Conservation (phyloP, 2,113 vertebrate genomes). For the Platysteira castanea region DNA sequence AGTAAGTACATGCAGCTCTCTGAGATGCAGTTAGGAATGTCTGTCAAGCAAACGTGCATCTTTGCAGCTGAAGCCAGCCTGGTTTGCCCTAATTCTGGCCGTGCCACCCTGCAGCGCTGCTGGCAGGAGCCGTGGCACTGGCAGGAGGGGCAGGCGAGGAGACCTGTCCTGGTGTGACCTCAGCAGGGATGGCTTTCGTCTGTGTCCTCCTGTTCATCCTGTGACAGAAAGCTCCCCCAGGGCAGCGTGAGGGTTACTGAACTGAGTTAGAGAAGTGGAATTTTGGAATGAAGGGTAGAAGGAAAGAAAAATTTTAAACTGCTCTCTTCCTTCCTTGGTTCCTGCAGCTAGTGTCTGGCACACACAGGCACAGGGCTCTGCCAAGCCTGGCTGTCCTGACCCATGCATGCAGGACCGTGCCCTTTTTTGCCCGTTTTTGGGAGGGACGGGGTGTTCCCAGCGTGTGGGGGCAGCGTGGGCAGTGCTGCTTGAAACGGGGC, state of each 20-base stretch:
- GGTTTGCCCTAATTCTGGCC: fast-evolving
- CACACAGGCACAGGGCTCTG: neutral
- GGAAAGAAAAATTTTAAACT: neutral
- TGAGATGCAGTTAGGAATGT: neutral
- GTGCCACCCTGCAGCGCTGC: neutral
- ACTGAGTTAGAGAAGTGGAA: neutral
- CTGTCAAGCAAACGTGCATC: neutral
- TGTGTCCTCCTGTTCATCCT: neutral
- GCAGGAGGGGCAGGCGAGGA: neutral
- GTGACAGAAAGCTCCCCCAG: neutral
- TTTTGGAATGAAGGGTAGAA: neutral
- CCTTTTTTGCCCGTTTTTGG: neutral
- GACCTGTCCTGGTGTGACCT: neutral
- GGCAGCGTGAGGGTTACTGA: neutral
- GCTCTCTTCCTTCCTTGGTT: neutral
- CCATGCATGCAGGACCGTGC: fast-evolving
- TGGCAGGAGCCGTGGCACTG: neutral
- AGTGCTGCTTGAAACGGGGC: neutral
- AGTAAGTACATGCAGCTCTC: neutral
- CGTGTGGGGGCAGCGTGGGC: fast-evolving
- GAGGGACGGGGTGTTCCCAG: neutral
- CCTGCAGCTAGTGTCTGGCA: neutral
- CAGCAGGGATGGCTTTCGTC: neutral
- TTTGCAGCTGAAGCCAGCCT: neutral
- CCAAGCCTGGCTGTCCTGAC: neutral